A percentile compares a stretch with the other conserved stretches of the same genome.
These are phyloP conservation scores for Priocnemis perturbator DNA, from an alignment of 2,888 invertebrate species.

Conservation along the genomic window DNA sequence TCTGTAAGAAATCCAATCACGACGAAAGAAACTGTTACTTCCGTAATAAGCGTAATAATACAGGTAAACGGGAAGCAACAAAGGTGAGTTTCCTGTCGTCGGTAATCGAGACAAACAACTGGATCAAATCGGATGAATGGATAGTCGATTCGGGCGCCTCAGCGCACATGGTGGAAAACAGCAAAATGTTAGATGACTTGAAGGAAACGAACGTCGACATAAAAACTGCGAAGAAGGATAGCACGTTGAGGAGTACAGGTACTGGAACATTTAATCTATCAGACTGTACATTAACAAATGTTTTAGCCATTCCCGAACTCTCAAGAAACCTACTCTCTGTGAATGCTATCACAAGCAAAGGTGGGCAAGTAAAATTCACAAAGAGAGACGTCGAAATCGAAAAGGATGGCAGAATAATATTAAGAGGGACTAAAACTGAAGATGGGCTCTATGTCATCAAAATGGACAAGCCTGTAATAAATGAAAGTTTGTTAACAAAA, in stretches of 20 bases:
- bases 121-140: background rate
- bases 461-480: background rate
- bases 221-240: background rate
- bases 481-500: background rate
- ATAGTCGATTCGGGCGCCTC: conserved; percentile 7
- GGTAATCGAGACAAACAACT: background rate
- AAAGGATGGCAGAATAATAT: background rate
- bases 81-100: background rate
- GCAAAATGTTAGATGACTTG: no score
- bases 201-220: background rate
- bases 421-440: conserved; percentile 5
- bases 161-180: conserved; percentile 4
- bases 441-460: conserved; percentile 4
- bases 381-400: conserved; percentile 12
- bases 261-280: background rate
- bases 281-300: conserved; percentile 12
- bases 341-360: conserved; percentile 10
- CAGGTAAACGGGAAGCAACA: background rate
- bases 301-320: conserved; percentile 11
- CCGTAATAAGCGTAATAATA: background rate
- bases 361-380: conserved; percentile 10
- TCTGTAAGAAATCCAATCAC: conserved; percentile 19
- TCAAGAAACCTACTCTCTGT: conserved; percentile 20
- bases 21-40: conserved; percentile 1
- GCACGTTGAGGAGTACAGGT: background rate